Conservation (phyloP, 2,797 vertebrate species). For the Lophius americanus region DNA sequence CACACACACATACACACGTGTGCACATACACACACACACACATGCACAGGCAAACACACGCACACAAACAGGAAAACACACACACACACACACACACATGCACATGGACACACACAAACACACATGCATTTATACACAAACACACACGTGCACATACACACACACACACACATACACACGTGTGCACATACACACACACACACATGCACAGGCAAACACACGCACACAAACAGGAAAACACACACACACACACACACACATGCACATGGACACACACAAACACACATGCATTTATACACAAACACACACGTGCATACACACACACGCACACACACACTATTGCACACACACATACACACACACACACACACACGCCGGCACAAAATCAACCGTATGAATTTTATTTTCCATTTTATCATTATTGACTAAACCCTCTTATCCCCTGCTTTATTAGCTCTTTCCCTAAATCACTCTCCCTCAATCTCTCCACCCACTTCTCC, state of each 20-base stretch:
- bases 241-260: neutral
- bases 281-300: no score
- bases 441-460: slow-evolving; percentile 53
- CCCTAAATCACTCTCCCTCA: slow-evolving; percentile 30
- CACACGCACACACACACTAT: no score
- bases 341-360: slow-evolving; percentile 15
- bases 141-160: slow-evolving; percentile 15
- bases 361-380: slow-evolving; percentile 7
- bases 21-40: no score
- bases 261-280: no score
- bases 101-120: slow-evolving; percentile 28
- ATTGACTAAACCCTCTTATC: slow-evolving; percentile 57
- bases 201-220: slow-evolving; percentile 1
- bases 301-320: no score
- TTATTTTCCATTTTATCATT: slow-evolving; percentile 57
- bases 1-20: neutral
- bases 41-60: no score
- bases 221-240: no score
- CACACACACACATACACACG: slow-evolving; percentile 4
- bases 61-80: no score
- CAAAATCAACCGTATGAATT: slow-evolving; percentile 45
- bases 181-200: slow-evolving; percentile 18
- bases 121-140: neutral
- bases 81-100: no score
- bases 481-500: slow-evolving; percentile 35